These are phyloP conservation scores for Phaonia tiefii DNA, from an alignment of 2,888 invertebrate genomes.

Conservation along the genomic window DNA sequence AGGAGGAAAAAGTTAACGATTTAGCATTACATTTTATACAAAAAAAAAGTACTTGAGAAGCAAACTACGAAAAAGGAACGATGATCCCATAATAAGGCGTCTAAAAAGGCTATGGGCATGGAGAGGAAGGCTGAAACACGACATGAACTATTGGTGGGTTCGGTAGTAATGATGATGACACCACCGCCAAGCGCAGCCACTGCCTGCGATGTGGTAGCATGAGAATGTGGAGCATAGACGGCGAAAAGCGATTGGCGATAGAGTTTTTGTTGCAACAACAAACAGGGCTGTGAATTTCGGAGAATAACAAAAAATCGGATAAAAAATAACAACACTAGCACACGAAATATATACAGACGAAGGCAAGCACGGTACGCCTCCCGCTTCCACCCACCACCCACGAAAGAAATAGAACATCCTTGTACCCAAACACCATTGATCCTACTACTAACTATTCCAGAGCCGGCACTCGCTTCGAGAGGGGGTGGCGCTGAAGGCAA, in stretches of 20 bases:
- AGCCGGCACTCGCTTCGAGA: slow-evolving; percentile 34
- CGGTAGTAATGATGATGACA: slow-evolving; percentile 55
- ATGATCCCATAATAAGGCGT: no score
- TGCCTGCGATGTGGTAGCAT: slow-evolving; percentile 23
- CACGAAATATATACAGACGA: slow-evolving; percentile 19
- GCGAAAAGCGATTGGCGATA: slow-evolving; percentile 60
- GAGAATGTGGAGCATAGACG: slow-evolving; percentile 49
- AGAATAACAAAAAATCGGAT: slow-evolving; percentile 49
- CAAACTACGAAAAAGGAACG: background rate
- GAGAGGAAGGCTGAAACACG: background rate
- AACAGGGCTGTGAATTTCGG: slow-evolving; percentile 57
- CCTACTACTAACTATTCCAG: slow-evolving; percentile 59
- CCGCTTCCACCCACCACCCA: slow-evolving; percentile 5
- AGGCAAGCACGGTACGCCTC: slow-evolving; percentile 47
- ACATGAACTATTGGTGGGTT: slow-evolving; percentile 19
- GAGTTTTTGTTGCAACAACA: slow-evolving; percentile 55
- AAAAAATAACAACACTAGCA: slow-evolving; percentile 28
- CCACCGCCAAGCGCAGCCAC: slow-evolving; percentile 22
- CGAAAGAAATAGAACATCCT: slow-evolving; percentile 44
- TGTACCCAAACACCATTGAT: slow-evolving; percentile 39
- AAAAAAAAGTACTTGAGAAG: slow-evolving; percentile 26
- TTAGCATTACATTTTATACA: slow-evolving; percentile 50
- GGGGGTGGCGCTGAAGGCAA: slow-evolving; percentile 37
- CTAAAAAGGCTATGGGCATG: slow-evolving; percentile 22
- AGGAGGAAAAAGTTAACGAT: slow-evolving; percentile 36